phyloP scores from a whole-genome alignment of 1,140 invertebrate genomes.

The Orchesella cincta region DNA sequence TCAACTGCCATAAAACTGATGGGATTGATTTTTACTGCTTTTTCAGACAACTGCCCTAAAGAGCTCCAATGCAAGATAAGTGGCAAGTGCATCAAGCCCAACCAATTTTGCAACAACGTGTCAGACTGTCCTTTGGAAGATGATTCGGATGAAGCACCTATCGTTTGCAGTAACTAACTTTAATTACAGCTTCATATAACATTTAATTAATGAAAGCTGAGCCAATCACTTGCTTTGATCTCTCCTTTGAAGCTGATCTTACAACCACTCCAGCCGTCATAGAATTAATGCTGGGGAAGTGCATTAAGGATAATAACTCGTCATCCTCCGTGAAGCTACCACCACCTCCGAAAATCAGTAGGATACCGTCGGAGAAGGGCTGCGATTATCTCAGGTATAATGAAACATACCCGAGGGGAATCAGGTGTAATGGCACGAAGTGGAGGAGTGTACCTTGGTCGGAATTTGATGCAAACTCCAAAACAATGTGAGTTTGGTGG shows the following conservation, averaged over 20 bases:
- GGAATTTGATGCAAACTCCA: background rate
- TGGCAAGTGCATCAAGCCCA: background rate
- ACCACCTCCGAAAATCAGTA: background rate
- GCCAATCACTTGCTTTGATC: background rate
- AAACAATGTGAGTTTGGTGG: background rate
- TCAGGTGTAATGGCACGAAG: background rate
- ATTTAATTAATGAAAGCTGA: background rate
- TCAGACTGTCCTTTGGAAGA: conserved; percentile 28
- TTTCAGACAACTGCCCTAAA: too few species aligned
- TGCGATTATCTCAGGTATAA: background rate
- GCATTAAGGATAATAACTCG: background rate
- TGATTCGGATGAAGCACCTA: conserved; percentile 30
- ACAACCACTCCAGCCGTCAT: background rate
- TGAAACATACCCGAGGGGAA: background rate
- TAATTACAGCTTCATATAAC: background rate
- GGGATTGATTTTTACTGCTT: too few species aligned
- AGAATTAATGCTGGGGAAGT: background rate
- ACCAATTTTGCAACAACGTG: conserved; percentile 26
- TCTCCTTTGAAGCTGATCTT: background rate
- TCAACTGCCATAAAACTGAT: too few species aligned
- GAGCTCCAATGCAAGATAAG: too few species aligned
- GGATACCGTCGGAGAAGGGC: background rate
- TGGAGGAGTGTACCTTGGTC: background rate
- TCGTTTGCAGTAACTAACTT: conserved; percentile 34
- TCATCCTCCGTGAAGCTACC: background rate